Evolutionary conservation across 2,113 vertebrate species (phyloP).

Genomic region (Turnix velox): DNA sequence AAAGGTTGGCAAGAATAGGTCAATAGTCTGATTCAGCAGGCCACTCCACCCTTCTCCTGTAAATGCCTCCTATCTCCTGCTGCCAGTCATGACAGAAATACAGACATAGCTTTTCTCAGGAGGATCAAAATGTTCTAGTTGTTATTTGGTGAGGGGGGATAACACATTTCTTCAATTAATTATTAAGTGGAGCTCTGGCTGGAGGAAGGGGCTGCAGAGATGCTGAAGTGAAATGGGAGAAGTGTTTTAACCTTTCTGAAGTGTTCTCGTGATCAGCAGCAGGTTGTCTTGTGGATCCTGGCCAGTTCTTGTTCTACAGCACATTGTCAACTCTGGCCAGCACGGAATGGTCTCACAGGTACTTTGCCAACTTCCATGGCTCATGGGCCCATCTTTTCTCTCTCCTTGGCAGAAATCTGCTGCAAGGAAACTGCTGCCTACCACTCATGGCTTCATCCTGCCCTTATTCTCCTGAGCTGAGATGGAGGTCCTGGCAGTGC

Average conservation of each 20-base stretch:
- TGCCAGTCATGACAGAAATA: slow-evolving; percentile 22
- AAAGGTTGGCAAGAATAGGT: background rate
- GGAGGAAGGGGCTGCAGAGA: slow-evolving; percentile 30
- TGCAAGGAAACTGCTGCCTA: background rate
- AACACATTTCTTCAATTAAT: slow-evolving; percentile 37
- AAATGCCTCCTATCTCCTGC: slow-evolving; percentile 11
- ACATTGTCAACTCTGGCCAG: background rate
- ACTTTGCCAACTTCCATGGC: slow-evolving; percentile 16
- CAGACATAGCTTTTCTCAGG: background rate
- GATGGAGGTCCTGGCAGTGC: background rate
- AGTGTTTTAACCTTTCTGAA: slow-evolving; percentile 20
- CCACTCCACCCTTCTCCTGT: background rate
- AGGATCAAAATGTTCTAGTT: slow-evolving; percentile 40
- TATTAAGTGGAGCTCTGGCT: slow-evolving; percentile 29
- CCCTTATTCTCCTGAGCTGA: background rate
- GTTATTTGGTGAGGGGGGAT: slow-evolving; percentile 10
- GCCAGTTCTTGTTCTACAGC: slow-evolving; percentile 31
- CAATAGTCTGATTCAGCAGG: background rate
- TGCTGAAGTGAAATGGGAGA: background rate
- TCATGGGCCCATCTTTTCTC: background rate
- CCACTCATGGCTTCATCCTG: background rate
- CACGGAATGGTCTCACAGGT: slow-evolving; percentile 19
- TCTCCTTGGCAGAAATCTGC: background rate
- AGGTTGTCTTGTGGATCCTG: background rate
- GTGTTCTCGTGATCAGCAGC: background rate